These are phyloP conservation scores for Dascyllus trimaculatus DNA, from an alignment of 2,113 vertebrate genomes.

Conservation along the genomic window DNA sequence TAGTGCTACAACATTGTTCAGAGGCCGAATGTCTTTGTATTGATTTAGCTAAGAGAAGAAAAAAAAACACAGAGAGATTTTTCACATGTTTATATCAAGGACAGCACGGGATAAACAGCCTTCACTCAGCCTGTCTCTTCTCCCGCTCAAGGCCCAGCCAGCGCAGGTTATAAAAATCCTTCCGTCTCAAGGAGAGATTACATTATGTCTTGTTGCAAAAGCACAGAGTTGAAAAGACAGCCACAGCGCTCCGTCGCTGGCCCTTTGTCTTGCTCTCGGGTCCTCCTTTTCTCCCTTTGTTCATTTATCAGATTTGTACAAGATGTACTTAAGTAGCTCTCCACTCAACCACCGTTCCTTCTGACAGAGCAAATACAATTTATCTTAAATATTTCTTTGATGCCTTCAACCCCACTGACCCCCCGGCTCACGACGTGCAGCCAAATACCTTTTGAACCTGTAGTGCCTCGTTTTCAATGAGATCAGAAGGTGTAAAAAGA, in stretches of 20 bases:
- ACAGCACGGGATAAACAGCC: constrained; percentile 79
- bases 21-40: constrained; percentile 79
- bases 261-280: constrained; percentile 42
- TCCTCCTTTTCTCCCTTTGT: constrained; percentile 44
- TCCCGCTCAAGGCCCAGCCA: constrained; percentile 78
- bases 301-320: constrained; percentile 55
- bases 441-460: background rate
- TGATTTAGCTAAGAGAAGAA: constrained; percentile 77
- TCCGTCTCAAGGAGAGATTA: constrained; percentile 83
- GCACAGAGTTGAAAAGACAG: constrained; percentile 72
- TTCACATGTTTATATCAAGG: constrained; percentile 86
- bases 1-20: constrained; percentile 69
- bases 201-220: constrained; percentile 83
- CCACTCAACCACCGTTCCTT: constrained; percentile 2
- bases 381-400: constrained; percentile 9
- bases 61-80: constrained; percentile 77
- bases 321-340: constrained; percentile 41
- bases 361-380: constrained; percentile 13
- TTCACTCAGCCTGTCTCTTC: constrained; percentile 79
- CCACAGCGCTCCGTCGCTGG: constrained; percentile 40
- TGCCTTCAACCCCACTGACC: background rate
- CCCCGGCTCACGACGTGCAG: background rate
- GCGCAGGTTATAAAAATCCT: constrained; percentile 80
- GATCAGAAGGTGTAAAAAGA: constrained; percentile 5
- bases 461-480: background rate